A percentile compares a stretch with the other conserved stretches of the same genome.
Conservation (phyloP, 2,113 vertebrate species). For the Dinomys branickii region DNA sequence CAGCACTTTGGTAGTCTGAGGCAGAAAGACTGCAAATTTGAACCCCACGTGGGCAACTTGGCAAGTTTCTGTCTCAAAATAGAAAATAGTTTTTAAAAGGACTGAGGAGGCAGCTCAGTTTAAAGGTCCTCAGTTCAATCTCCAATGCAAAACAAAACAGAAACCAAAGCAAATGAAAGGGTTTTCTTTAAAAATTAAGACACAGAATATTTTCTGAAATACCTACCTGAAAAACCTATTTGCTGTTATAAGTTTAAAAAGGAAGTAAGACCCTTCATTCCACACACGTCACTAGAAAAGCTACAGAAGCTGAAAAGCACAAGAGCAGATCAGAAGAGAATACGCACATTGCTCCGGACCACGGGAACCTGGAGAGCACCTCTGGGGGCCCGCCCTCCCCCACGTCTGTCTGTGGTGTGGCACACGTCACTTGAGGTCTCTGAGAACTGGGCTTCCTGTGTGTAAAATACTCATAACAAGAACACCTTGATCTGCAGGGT, state of each 20-base stretch:
- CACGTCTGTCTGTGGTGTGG: rapidly evolving
- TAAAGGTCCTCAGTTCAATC: background rate
- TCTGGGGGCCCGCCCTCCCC: background rate
- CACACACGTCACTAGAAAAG: background rate
- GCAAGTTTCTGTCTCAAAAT: background rate
- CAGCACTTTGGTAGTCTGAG: background rate
- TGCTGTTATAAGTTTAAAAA: background rate
- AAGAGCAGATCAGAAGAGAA: rapidly evolving
- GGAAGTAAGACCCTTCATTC: background rate
- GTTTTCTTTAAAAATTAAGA: background rate
- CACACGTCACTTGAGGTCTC: background rate
- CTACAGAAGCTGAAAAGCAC: background rate
- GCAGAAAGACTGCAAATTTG: background rate
- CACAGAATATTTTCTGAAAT: background rate
- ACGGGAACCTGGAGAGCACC: rapidly evolving
- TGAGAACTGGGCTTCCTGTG: background rate
- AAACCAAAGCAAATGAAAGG: background rate
- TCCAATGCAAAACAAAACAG: background rate
- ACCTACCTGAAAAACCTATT: background rate
- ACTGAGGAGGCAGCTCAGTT: background rate
- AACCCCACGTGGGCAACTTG: background rate
- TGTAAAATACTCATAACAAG: rapidly evolving
- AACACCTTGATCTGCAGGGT: background rate
- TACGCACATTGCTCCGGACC: too few species aligned
- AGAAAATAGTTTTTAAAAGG: background rate